A percentile compares a stretch with the other conserved stretches of the same genome.
These are phyloP conservation scores for Epinephelus fuscoguttatus DNA, from an alignment of 2,113 vertebrate species.

Conservation along the genomic window DNA sequence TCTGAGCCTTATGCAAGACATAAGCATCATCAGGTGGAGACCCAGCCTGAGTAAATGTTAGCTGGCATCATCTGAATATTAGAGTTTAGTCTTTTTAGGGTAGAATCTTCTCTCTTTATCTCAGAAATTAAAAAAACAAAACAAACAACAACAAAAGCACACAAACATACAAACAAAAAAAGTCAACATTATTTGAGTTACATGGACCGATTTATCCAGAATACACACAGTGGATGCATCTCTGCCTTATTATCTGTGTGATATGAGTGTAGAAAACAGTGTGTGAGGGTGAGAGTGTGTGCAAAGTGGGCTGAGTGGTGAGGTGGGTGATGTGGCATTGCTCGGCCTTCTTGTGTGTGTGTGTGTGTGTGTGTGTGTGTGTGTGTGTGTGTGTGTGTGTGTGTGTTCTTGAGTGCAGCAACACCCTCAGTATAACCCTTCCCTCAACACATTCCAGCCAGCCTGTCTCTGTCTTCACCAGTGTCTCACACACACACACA, in stretches of 20 bases:
- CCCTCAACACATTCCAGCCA: conserved; percentile 60
- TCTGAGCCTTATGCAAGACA: too few species aligned
- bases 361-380: conserved; percentile 35
- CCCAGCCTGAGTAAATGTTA: too few species aligned
- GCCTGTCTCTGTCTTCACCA: conserved; percentile 62
- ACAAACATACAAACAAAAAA: not conserved
- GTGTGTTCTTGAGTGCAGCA: conserved; percentile 40
- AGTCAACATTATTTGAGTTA: not conserved
- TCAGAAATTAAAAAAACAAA: too few species aligned
- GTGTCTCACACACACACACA: conserved; percentile 18
- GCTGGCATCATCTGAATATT: too few species aligned
- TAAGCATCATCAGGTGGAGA: too few species aligned
- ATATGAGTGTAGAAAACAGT: not conserved
- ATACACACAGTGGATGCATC: not conserved
- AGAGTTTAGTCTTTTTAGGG: too few species aligned
- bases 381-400: conserved; percentile 10
- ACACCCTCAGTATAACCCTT: conserved; percentile 54
- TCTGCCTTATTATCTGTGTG: not conserved
- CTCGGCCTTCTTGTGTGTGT: conserved; percentile 18
- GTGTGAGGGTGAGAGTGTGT: not conserved
- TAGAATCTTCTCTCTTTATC: too few species aligned
- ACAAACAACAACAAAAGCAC: too few species aligned
- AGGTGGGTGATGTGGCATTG: conserved; percentile 67
- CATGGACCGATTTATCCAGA: not conserved
- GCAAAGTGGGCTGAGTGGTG: conserved; percentile 19